These are phyloP conservation scores for Hiodon tergisus DNA, from an alignment of 2,113 vertebrate species.

Conservation along the genomic window DNA sequence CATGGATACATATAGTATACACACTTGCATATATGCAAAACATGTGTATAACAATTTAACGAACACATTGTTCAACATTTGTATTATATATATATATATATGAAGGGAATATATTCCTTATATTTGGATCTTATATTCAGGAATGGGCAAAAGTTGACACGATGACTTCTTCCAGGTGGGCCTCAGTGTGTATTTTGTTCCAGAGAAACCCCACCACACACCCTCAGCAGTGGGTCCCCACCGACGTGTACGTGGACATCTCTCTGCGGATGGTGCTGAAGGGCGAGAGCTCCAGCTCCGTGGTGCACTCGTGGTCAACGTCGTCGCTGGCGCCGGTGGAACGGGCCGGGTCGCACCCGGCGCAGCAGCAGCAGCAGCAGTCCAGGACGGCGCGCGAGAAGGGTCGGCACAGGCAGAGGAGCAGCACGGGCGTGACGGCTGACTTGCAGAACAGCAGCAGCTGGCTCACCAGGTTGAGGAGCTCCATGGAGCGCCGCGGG, in stretches of 20 bases:
- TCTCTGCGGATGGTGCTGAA: constrained; percentile 93
- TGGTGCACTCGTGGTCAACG: constrained; percentile 94
- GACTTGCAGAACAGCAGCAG: constrained; percentile 93
- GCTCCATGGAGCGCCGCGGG: constrained; percentile 81
- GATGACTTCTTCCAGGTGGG: not conserved
- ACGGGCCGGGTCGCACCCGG: constrained; percentile 71
- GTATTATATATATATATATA: not conserved
- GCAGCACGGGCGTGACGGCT: constrained; percentile 86
- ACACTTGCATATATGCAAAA: not conserved
- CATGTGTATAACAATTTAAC: not conserved
- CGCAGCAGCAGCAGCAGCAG: constrained; percentile 94
- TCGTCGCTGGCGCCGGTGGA: constrained; percentile 87
- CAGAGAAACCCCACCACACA: not conserved
- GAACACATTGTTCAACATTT: not conserved
- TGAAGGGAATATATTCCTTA: no score
- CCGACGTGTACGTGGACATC: constrained; percentile 88
- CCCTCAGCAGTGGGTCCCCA: constrained; percentile 84
- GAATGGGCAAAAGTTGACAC: not conserved
- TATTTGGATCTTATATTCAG: not conserved
- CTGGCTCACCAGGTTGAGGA: constrained; percentile 89
- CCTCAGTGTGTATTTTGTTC: not conserved
- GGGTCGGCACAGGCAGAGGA: constrained; percentile 91
- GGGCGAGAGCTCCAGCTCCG: constrained; percentile 91
- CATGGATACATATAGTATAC: no score
- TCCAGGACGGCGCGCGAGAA: constrained; percentile 92